Evolutionary conservation across 2,113 vertebrate genomes (phyloP).

Genomic region (Syngnathus typhle): DNA sequence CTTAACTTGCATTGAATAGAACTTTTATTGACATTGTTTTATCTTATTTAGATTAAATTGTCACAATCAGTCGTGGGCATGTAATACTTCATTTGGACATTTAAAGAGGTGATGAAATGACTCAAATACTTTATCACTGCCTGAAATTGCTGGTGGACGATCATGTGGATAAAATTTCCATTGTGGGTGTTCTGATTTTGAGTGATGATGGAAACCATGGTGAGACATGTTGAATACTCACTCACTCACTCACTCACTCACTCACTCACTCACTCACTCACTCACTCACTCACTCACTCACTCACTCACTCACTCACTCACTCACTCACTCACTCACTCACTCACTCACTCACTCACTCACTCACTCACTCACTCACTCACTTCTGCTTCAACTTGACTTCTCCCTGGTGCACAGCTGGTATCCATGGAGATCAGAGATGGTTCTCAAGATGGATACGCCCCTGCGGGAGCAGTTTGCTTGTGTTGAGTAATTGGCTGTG

Average conservation of each 20-base stretch:
- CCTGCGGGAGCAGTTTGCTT: slow-evolving; percentile 8
- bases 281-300: slow-evolving; percentile 10
- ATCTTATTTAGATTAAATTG: background rate
- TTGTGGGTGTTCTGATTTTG: too few species aligned
- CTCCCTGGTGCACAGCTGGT: slow-evolving; percentile 34
- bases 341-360: slow-evolving; percentile 14
- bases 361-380: slow-evolving; percentile 4
- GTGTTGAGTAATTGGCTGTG: background rate
- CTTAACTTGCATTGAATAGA: background rate
- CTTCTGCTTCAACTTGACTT: background rate
- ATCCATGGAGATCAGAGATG: slow-evolving; percentile 43
- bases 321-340: background rate
- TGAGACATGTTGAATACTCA: background rate
- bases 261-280: slow-evolving; percentile 9
- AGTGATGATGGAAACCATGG: too few species aligned
- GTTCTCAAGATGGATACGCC: slow-evolving; percentile 10
- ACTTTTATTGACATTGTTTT: background rate
- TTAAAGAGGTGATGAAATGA: background rate
- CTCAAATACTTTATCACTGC: background rate
- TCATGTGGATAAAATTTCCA: background rate
- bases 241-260: background rate
- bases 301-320: background rate
- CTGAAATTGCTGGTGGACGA: background rate
- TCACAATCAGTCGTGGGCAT: background rate
- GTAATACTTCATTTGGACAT: background rate